Percentiles rank a stretch among this genome's conserved stretches.
Conservation (phyloP, 2,113 vertebrate genomes). For the Scophthalmus maximus region DNA sequence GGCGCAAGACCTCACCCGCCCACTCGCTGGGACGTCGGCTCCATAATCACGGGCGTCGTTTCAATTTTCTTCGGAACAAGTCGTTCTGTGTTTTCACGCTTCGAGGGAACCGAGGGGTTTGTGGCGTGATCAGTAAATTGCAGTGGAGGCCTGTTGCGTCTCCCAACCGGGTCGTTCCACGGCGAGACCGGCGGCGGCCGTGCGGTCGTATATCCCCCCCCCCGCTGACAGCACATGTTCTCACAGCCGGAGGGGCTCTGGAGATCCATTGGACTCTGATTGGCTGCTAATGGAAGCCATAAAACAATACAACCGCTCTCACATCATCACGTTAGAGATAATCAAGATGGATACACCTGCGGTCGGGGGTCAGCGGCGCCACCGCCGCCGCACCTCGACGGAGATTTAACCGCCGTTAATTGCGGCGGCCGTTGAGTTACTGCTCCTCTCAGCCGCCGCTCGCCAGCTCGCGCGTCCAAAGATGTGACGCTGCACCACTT, state of each 20-base stretch:
- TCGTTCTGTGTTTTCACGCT: no score
- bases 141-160: constrained; percentile 9
- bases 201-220: constrained; percentile 35
- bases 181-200: not conserved
- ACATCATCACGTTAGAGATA: constrained; percentile 33
- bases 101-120: no score
- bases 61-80: no score
- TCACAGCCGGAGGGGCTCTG: constrained; percentile 53
- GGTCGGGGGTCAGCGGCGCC: no score
- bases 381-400: no score
- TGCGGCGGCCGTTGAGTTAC: constrained; percentile 14
- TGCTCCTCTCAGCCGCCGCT: not conserved
- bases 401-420: constrained; percentile 26
- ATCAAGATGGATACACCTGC: constrained; percentile 49
- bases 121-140: constrained; percentile 41
- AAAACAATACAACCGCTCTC: constrained; percentile 57
- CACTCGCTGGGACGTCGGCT: no score
- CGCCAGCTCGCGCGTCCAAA: not conserved
- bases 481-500: constrained; percentile 35
- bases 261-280: constrained; percentile 56
- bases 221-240: constrained; percentile 51
- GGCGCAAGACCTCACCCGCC: no score
- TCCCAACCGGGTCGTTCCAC: constrained; percentile 45
- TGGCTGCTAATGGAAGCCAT: constrained; percentile 59
- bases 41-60: no score